Evolutionary conservation across 2,113 vertebrate species (phyloP), one percentile per base, ranked within the genome.

Genomic region (Stegostoma tigrinum): DNA sequence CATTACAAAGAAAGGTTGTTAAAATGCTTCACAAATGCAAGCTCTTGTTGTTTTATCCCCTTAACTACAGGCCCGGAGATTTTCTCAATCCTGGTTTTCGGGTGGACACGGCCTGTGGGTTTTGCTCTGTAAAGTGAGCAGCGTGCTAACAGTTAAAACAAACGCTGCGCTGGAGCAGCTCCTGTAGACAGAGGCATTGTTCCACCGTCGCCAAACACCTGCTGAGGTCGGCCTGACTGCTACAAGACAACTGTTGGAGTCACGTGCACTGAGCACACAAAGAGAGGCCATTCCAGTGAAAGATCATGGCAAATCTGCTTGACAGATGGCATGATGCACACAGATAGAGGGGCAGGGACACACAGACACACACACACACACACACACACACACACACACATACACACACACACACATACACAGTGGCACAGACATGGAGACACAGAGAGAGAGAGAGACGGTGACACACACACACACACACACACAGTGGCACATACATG

Each of bases 241-340:
- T 96, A 96, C 10, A 0, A 96, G 96, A 96, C 42, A 70, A 96
- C 95, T 23, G 96, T 97, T 96, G 12, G 0, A 87, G 90, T 94
- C 83, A 64, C 17, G n/a, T 67, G 96, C 27, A 48, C 96, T 42
- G 80, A 75, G 96, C 96, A 91, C 66, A 64, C 97, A 96, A 96
- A 96, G 96, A 96, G 96, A 96, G 96, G 96, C 96, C 96, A 96
- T 66, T 68, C 96, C 95, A 94, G 85, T 8, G 96, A 96, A 96
- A 68, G 96, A 97, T 96, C 96, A 45, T 95, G 96, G 96, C 97
- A 96, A 96, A 97, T 96, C 96, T 96, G 96, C 96, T 0, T 19
- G 55, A 80, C 96, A 97, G 97, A 97, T 95, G 94, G 96, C 93
- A 96, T 96, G 96, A 96, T 96, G 95, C 89, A 91, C 55, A n/a